Conservation (phyloP, 2,113 vertebrate species). For the Antechinus stuartii region DNA sequence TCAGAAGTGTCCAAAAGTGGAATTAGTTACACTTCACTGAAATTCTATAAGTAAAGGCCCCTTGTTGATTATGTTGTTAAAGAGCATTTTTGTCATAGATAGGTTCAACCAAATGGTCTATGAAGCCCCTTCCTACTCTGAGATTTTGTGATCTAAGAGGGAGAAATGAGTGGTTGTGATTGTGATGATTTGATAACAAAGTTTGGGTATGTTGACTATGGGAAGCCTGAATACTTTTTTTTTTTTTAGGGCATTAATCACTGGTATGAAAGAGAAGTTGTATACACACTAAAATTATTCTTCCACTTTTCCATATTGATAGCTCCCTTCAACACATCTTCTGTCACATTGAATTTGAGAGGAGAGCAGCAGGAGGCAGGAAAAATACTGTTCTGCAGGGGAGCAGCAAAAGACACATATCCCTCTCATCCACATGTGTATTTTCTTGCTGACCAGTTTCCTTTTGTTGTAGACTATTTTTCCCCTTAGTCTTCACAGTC, state of each 20-base stretch:
- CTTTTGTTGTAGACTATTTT: neutral
- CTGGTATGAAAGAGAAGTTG: neutral
- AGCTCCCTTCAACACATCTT: neutral
- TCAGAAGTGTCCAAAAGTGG: neutral
- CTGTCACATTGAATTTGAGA: neutral
- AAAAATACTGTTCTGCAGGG: neutral
- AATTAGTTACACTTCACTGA: neutral
- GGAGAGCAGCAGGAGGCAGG: neutral
- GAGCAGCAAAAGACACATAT: neutral
- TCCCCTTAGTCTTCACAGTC: neutral
- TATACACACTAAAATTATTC: neutral
- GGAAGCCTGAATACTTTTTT: neutral
- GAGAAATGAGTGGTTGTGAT: neutral
- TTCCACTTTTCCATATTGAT: neutral
- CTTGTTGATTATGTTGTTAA: neutral
- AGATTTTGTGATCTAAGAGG: neutral
- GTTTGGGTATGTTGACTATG: neutral
- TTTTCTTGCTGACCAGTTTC: neutral
- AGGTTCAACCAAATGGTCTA: neutral
- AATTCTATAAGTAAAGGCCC: neutral
- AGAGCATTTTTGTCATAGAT: neutral
- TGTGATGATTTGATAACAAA: neutral
- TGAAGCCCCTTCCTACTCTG: neutral
- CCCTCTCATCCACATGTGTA: neutral
- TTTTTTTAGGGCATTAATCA: neutral